Percentiles rank a stretch among this genome's conserved stretches.
phyloP scores from a whole-genome alignment of 1,140 invertebrate genomes.

The Agrypnia vestita region DNA sequence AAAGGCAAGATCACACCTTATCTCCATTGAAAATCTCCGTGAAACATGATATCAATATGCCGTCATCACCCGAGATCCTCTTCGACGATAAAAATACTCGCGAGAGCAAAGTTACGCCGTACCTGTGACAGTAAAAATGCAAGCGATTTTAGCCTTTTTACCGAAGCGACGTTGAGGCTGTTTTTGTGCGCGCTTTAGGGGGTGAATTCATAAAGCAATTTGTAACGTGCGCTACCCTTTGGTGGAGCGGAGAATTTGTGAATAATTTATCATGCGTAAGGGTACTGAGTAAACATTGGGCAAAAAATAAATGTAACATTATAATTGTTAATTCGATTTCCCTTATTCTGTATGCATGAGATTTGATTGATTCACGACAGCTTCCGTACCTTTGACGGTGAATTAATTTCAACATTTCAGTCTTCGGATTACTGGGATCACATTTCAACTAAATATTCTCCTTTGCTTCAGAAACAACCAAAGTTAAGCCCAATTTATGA shows the following conservation, averaged over 20 bases:
- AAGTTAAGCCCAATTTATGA: no score
- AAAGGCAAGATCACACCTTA: conserved; percentile 61
- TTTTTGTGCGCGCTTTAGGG: not conserved
- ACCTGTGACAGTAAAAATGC: not conserved
- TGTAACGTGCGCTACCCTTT: conserved; percentile 48
- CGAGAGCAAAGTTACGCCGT: not conserved
- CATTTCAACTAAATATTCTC: conserved; percentile 45
- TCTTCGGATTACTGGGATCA: conserved; percentile 36
- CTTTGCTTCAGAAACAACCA: not conserved
- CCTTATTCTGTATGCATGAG: conserved; percentile 38
- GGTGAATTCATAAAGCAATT: conserved; percentile 55
- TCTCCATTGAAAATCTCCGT: conserved; percentile 51
- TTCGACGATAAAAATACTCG: conserved; percentile 29
- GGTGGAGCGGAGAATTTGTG: conserved; percentile 63
- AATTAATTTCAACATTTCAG: conserved; percentile 14
- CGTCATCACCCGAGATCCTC: conserved; percentile 58
- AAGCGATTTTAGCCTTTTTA: not conserved
- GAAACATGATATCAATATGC: conserved; percentile 59
- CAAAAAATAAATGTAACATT: conserved; percentile 66
- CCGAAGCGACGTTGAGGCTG: conserved; percentile 54
- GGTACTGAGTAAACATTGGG: conserved; percentile 75
- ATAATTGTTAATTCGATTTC: conserved; percentile 68
- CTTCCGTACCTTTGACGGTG: conserved; percentile 34
- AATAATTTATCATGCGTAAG: conserved; percentile 72
- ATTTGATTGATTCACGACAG: conserved; percentile 53